Conservation (phyloP, 2,797 vertebrate species). For the Parambassis ranga region DNA sequence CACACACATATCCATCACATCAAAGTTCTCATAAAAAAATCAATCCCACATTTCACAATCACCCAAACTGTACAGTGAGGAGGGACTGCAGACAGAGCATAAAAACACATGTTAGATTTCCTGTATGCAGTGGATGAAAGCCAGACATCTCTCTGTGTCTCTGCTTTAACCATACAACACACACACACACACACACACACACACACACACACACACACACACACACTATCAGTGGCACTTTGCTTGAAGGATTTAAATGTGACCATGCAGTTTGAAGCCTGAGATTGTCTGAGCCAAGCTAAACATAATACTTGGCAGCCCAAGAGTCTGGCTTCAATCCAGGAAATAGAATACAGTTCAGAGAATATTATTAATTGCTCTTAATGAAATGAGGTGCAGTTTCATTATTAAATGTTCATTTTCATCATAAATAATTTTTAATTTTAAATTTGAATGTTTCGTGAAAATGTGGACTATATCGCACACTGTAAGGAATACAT, state of each 20-base stretch:
- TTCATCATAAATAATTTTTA: no score
- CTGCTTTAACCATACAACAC: neutral
- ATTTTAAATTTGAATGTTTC: no score
- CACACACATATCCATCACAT: neutral
- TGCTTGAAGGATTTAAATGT: neutral
- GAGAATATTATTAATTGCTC: conserved; percentile 11
- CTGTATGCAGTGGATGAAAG: conserved; percentile 12
- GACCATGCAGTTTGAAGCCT: neutral
- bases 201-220: neutral
- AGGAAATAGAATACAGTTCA: neutral
- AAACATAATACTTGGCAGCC: neutral
- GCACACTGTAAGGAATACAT: no score
- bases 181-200: neutral
- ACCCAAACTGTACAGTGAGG: neutral
- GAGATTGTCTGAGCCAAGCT: neutral
- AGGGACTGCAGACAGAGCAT: neutral
- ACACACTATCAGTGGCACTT: neutral
- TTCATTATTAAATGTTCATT: no score
- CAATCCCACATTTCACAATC: neutral
- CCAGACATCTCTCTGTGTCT: conserved; percentile 8
- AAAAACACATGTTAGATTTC: conserved; percentile 22
- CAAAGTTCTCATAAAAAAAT: neutral
- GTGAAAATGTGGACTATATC: no score
- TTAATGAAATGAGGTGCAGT: neutral
- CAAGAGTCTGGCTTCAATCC: neutral